Evolutionary conservation across 2,888 invertebrate genomes (phyloP), one percentile per base, ranked within the genome.

Genomic region (Pseudococcus jackbeardsleyi): DNA sequence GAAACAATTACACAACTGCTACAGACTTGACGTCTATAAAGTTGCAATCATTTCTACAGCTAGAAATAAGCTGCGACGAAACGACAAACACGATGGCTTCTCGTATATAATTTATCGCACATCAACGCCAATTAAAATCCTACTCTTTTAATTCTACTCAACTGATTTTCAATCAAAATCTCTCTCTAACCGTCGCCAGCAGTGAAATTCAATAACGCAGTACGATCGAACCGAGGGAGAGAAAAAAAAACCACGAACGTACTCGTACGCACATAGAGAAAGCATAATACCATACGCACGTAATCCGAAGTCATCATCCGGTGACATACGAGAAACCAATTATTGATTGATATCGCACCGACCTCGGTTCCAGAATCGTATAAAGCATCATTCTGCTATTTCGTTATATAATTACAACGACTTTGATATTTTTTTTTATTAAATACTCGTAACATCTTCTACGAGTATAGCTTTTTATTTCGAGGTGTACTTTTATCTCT

Each of bases 111-210:
- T 72, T 72, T 72, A 33, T 72, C 68, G 33, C 33, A 72, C 68
- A 72, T 72, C 68, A 33, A 72, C 68, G 68, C 68, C 68, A 72
- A 72, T 72, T 72, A 72, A 72, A 72, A 72, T 33, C 68, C 68
- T 26, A 33, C 68, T 72, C 68, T 72, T 72, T 72, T 72, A 72
- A 72, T 72, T 72, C 68, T 72, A 72, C 68, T 72, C 68, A 72
- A 72, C 68, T 33, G 68, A 72, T 72, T 72, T 72, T 72, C 68
- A 72, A 72, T 72, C 68, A 72, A 72, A 72, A 72, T 26, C 33
- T n/a, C 59, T 59, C 68, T 12, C 68, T 59, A 59, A 59, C 68
- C 68, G 33, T 72, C 68, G 33, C 7, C 5, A 5, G 17, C 12
- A 64, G 64, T 64, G 64, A 64, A 64, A 64, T 64, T 64, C 64